phyloP scores from a whole-genome alignment of 2,797 vertebrate genomes.

The Anisognathus igniventris region DNA sequence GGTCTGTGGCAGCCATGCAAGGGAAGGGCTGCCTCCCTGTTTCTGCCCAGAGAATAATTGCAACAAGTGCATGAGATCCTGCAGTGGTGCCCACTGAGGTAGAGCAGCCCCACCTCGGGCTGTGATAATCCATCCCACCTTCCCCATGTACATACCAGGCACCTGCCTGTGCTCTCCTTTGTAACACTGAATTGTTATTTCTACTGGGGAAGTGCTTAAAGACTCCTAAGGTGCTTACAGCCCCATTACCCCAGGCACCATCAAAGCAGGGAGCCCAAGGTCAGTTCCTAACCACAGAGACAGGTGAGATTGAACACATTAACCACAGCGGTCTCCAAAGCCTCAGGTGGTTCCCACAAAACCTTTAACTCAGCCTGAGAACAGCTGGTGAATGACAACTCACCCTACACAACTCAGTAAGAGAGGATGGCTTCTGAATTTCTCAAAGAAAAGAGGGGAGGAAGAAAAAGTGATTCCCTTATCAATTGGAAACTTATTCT shows the following conservation, averaged over 20 bases:
- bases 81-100: fast-evolving
- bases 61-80: background rate
- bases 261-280: background rate
- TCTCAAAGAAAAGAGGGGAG: background rate
- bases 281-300: background rate
- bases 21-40: background rate
- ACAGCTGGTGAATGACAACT: background rate
- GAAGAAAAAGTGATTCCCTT: background rate
- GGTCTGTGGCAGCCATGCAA: background rate
- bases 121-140: background rate
- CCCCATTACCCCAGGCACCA: background rate
- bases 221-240: background rate
- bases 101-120: background rate
- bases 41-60: background rate
- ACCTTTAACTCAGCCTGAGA: background rate
- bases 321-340: background rate
- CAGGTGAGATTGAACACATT: background rate
- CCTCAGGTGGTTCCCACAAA: background rate
- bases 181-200: background rate
- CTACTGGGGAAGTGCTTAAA: background rate
- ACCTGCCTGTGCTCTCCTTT: background rate
- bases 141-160: fast-evolving
- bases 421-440: background rate
- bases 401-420: background rate
- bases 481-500: background rate